Conservation (phyloP, 2,797 vertebrate genomes). For the Cottoperca gobio region DNA sequence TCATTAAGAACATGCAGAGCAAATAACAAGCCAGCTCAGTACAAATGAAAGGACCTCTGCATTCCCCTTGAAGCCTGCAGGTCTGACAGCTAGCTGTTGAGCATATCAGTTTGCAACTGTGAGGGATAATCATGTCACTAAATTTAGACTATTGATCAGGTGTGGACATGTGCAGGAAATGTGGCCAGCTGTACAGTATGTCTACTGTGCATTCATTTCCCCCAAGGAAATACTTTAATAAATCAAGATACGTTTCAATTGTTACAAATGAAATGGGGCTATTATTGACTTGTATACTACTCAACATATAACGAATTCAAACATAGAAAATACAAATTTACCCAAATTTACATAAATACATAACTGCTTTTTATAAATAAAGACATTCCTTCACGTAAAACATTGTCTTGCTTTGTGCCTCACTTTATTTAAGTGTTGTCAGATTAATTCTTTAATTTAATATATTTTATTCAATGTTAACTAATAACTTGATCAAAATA, state of each 20-base stretch:
- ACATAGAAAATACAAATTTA: not conserved
- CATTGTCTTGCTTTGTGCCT: not conserved
- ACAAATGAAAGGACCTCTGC: constrained; percentile 51
- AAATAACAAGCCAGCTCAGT: constrained; percentile 21
- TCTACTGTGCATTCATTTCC: constrained; percentile 11
- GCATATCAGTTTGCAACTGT: constrained; percentile 80
- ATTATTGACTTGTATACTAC: not conserved
- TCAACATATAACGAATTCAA: not conserved
- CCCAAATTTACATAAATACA: not conserved
- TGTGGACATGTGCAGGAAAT: constrained; percentile 64
- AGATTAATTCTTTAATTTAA: not conserved
- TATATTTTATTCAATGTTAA: not conserved
- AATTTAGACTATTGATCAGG: constrained; percentile 84
- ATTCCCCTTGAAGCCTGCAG: constrained; percentile 74
- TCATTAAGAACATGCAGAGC: constrained; percentile 7
- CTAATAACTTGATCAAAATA: not conserved
- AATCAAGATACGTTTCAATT: not conserved
- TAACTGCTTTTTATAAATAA: not conserved
- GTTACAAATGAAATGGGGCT: not conserved
- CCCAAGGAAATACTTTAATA: not conserved
- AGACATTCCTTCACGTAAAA: not conserved
- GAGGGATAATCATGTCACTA: constrained; percentile 79
- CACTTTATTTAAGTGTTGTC: not conserved
- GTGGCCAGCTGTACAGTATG: constrained; percentile 18
- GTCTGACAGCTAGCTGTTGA: constrained; percentile 51